Percentiles rank a stretch among this genome's conserved stretches.
Evolutionary conservation across 92 coral and sea anemone species (phyloP).

Genomic region (Umimayanthus chanpuru): DNA sequence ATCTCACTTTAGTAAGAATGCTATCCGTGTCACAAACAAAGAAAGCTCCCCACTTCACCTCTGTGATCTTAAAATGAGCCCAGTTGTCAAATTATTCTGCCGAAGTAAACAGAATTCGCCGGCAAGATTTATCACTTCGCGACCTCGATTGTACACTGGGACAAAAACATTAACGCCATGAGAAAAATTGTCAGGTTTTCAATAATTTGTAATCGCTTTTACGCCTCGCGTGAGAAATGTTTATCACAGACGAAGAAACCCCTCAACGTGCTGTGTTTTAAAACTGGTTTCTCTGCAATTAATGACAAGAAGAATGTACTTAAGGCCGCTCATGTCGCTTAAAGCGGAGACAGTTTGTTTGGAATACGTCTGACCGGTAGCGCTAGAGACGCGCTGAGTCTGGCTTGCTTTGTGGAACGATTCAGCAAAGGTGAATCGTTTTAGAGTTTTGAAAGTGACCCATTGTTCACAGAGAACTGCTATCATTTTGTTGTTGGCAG

Average conservation of each 20-base stretch:
- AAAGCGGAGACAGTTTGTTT: slow-evolving; percentile 53
- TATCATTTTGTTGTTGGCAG: slow-evolving; percentile 53
- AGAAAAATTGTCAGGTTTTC: slow-evolving; percentile 20
- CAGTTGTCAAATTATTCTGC: slow-evolving; percentile 17
- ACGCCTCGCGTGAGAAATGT: slow-evolving; percentile 50
- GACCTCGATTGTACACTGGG: background rate
- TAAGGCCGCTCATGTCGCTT: slow-evolving; percentile 25
- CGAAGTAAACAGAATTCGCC: slow-evolving; percentile 26
- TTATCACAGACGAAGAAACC: slow-evolving; percentile 44
- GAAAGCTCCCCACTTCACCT: slow-evolving; percentile 59
- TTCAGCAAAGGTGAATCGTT: slow-evolving; percentile 3
- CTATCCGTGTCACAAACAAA: slow-evolving; percentile 60
- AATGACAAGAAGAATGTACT: slow-evolving; percentile 26
- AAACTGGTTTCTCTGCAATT: slow-evolving; percentile 31
- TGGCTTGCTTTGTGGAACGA: slow-evolving; percentile 3
- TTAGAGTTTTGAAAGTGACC: slow-evolving; percentile 5
- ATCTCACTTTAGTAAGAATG: slow-evolving; percentile 56
- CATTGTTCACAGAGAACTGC: slow-evolving; percentile 13
- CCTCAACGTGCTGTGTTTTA: slow-evolving; percentile 36
- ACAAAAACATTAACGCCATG: slow-evolving; percentile 15
- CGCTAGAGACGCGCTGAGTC: background rate
- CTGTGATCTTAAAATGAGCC: slow-evolving; percentile 49
- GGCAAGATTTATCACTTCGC: slow-evolving; percentile 1
- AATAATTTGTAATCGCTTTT: slow-evolving; percentile 30
- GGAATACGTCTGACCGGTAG: slow-evolving; percentile 30